Evolutionary conservation across 1,140 invertebrate species (phyloP).

Genomic region (Zophobas morio): DNA sequence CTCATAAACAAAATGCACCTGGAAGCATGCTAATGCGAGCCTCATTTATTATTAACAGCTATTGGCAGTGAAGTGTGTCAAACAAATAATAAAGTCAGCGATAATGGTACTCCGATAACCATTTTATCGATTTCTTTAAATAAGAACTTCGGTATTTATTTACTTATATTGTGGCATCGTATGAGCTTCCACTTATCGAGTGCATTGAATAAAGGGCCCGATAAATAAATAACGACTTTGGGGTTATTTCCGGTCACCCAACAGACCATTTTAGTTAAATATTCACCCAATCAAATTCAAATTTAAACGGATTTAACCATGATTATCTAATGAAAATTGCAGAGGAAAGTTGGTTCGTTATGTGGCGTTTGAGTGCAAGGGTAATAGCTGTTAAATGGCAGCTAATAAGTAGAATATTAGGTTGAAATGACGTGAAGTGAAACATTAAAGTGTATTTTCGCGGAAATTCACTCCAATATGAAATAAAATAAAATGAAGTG

Average conservation of each 20-base stretch:
- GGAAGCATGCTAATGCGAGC: background rate
- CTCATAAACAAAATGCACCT: background rate
- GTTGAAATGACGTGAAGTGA: no score
- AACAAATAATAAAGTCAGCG: background rate
- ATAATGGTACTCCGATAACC: background rate
- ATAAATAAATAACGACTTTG: background rate
- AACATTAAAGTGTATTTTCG: no score
- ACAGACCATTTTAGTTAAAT: background rate
- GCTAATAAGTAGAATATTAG: no score
- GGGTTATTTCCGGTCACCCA: background rate
- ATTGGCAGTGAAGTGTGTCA: conserved; percentile 3
- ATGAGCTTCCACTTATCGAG: no score
- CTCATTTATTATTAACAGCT: background rate
- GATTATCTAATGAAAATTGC: background rate
- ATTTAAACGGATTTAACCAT: background rate
- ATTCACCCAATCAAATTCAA: background rate
- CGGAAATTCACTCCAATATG: no score
- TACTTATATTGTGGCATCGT: background rate
- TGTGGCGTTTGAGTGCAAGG: no score
- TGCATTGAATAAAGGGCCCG: no score
- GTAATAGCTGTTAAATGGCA: no score
- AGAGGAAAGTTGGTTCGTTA: no score
- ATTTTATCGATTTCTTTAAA: background rate
- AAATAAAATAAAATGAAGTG: no score
- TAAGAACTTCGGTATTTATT: background rate